Evolutionary conservation across 2,888 invertebrate genomes (phyloP).

Genomic region (Seladonia tumulorum): DNA sequence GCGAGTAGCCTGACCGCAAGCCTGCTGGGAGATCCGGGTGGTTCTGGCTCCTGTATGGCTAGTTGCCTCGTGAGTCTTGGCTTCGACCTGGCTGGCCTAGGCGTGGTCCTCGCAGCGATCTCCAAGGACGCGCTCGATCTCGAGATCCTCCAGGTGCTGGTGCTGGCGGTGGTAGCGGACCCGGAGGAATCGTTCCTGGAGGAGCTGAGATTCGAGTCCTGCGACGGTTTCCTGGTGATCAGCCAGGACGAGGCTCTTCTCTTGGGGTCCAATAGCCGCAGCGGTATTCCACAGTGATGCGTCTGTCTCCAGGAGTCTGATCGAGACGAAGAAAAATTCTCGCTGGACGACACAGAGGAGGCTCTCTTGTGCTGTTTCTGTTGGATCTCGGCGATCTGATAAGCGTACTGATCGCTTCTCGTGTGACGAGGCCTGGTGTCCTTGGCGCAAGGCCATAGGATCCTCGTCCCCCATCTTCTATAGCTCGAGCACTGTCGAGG

Average conservation of each 20-base stretch:
- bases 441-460: conserved; percentile 84
- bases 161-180: conserved; percentile 94
- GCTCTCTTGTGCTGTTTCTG: conserved; percentile 91
- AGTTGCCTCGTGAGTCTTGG: conserved; percentile 92
- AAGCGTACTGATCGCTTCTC: conserved; percentile 89
- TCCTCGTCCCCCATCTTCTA: conserved; percentile 74
- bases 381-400: conserved; percentile 91
- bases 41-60: conserved; percentile 92
- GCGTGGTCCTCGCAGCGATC: conserved; percentile 78
- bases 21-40: conserved; percentile 86
- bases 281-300: conserved; percentile 91
- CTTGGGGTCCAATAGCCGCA: conserved; percentile 90
- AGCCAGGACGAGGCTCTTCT: conserved; percentile 95
- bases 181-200: conserved; percentile 96
- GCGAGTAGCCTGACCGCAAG: conserved; percentile 88
- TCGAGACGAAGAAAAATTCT: conserved; percentile 91
- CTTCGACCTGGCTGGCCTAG: conserved; percentile 85
- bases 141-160: conserved; percentile 95
- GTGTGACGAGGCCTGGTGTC: conserved; percentile 83
- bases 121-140: conserved; percentile 91
- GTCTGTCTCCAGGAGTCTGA: conserved; percentile 94
- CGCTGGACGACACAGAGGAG: conserved; percentile 94
- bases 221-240: conserved; percentile 95
- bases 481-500: conserved; percentile 67
- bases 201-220: conserved; percentile 95